A percentile compares a stretch with the other conserved stretches of the same genome.
Evolutionary conservation across 1,140 invertebrate species (phyloP).

Genomic region (Drosophila pseudoananassae): DNA sequence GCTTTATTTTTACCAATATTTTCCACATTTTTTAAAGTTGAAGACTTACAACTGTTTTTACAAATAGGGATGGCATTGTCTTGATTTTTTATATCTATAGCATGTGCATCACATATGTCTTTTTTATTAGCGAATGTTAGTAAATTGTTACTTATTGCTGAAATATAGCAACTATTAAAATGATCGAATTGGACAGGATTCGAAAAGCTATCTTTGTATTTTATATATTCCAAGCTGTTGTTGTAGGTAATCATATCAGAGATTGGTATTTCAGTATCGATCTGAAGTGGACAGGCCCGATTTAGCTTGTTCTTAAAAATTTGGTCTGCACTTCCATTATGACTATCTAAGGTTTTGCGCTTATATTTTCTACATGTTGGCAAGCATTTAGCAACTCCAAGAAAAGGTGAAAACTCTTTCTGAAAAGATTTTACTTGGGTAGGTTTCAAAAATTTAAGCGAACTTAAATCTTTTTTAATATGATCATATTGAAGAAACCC

Average conservation of each 20-base stretch:
- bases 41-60: slow-evolving; percentile 43
- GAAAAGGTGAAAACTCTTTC: slow-evolving; percentile 44
- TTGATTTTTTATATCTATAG: not conserved
- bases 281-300: slow-evolving; percentile 32
- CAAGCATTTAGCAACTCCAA: slow-evolving; percentile 69
- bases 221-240: not conserved
- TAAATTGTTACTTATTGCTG: slow-evolving; percentile 42
- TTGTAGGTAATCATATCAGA: not conserved
- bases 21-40: slow-evolving; percentile 39
- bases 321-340: not conserved
- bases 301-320: slow-evolving; percentile 2
- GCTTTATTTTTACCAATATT: slow-evolving; percentile 46
- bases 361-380: slow-evolving; percentile 54
- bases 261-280: slow-evolving; percentile 34
- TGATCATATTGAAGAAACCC: slow-evolving; percentile 58
- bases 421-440: slow-evolving; percentile 37
- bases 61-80: slow-evolving; percentile 13
- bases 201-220: not conserved
- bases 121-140: slow-evolving; percentile 41
- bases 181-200: not conserved
- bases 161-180: not conserved
- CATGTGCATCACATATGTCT: not conserved
- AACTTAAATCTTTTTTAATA: slow-evolving; percentile 77
- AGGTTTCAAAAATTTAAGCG: slow-evolving; percentile 34
- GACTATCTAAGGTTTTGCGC: not conserved